A percentile compares a stretch with the other conserved stretches of the same genome.
These are phyloP conservation scores for Hylaea fasciaria DNA, from an alignment of 2,888 invertebrate genomes.

Conservation along the genomic window DNA sequence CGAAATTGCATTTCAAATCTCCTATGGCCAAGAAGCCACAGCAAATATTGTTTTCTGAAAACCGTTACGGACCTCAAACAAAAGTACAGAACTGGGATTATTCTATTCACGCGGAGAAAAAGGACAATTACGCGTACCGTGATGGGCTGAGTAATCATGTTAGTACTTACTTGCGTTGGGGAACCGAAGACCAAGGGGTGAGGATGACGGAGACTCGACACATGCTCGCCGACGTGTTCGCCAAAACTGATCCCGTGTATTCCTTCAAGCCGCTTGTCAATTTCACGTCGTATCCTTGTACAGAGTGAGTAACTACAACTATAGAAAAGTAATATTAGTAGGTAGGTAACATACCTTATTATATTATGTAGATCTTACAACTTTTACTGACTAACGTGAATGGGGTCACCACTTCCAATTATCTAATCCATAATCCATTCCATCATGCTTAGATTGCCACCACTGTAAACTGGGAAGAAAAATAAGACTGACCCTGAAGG, in stretches of 20 bases:
- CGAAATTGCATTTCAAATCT: constrained; percentile 62
- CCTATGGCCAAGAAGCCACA: constrained; percentile 74
- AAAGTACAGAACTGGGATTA: constrained; percentile 81
- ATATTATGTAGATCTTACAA: too few species aligned
- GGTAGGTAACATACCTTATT: too few species aligned
- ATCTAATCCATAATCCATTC: too few species aligned
- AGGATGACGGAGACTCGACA: constrained; percentile 75
- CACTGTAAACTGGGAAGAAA: too few species aligned
- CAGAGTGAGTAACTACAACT: constrained; percentile 70
- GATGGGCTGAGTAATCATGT: constrained; percentile 74
- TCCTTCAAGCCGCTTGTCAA: constrained; percentile 76
- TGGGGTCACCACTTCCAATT: too few species aligned
- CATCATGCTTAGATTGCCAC: too few species aligned
- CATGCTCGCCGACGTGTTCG: constrained; percentile 76
- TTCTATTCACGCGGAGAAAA: constrained; percentile 68
- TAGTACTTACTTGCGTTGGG: constrained; percentile 78
- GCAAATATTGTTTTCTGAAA: constrained; percentile 78
- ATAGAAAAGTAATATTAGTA: too few species aligned
- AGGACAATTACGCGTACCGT: constrained; percentile 80
- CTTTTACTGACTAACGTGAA: too few species aligned
- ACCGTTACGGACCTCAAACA: constrained; percentile 65
- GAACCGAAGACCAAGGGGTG: constrained; percentile 67
- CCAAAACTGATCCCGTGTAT: constrained; percentile 72
- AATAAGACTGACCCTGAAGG: too few species aligned
- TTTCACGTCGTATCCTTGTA: constrained; percentile 79